Conservation (phyloP, 2,113 vertebrate genomes). For the Halichoeres trimaculatus region DNA sequence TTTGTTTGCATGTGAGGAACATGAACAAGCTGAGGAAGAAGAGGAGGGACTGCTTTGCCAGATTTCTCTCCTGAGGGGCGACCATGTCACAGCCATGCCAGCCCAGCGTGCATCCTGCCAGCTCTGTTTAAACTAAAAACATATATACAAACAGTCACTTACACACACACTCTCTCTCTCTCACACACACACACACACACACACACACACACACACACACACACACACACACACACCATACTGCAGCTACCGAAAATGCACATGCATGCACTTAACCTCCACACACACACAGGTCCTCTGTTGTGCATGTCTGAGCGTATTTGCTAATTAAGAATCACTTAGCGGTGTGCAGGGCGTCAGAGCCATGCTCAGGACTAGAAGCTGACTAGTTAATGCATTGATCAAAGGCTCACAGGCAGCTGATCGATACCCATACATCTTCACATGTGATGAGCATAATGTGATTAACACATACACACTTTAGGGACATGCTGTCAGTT, state of each 20-base stretch:
- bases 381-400: constrained; percentile 60
- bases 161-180: constrained; percentile 16
- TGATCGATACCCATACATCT: constrained; percentile 53
- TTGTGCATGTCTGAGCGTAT: constrained; percentile 24
- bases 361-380: constrained; percentile 2
- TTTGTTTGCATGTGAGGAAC: constrained; percentile 7
- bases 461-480: constrained; percentile 37
- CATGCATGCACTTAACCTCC: constrained; percentile 12
- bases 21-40: background rate
- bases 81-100: constrained; percentile 60
- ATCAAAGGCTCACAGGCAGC: constrained; percentile 41
- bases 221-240: constrained; percentile 18
- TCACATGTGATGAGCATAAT: constrained; percentile 28
- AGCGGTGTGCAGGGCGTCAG: constrained; percentile 1
- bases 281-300: background rate
- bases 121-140: constrained; percentile 50
- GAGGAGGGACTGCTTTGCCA: constrained; percentile 37
- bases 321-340: constrained; percentile 67
- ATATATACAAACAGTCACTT: no score
- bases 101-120: constrained; percentile 59
- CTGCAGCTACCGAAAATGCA: constrained; percentile 11
- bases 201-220: constrained; percentile 18
- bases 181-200: constrained; percentile 19
- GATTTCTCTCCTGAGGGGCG: constrained; percentile 33
- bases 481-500: background rate